Conservation (phyloP, 2,113 vertebrate genomes). For the Mesembrinibis cayennensis region DNA sequence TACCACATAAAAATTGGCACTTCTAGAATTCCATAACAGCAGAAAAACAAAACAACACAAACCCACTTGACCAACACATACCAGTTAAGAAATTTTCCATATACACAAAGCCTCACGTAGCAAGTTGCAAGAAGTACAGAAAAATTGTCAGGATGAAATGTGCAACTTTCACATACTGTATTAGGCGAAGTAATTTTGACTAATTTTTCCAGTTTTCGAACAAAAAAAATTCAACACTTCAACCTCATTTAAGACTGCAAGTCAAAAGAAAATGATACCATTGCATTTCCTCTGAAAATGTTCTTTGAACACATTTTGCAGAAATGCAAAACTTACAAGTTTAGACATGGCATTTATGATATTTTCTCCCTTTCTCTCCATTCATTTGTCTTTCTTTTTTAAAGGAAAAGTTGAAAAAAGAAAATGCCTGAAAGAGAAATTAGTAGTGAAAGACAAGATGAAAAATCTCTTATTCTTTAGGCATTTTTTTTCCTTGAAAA, state of each 20-base stretch:
- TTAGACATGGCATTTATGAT: not conserved
- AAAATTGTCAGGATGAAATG: not conserved
- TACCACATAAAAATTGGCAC: not conserved
- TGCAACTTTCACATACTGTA: not conserved
- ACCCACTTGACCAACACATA: not conserved
- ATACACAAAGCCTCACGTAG: not conserved
- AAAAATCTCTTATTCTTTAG: not conserved
- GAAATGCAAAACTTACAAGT: not conserved
- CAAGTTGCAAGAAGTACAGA: not conserved
- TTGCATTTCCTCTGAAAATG: not conserved
- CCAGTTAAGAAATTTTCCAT: not conserved
- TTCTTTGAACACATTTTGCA: not conserved
- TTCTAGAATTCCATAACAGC: not conserved
- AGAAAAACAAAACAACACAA: not conserved
- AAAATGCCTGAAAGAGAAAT: not conserved
- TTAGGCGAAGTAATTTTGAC: not conserved
- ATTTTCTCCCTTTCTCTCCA: not conserved
- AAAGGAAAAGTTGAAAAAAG: not conserved
- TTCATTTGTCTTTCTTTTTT: not conserved
- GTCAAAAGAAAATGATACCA: not conserved
- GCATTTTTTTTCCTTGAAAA: not conserved
- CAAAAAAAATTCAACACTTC: not conserved
- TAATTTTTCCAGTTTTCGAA: not conserved
- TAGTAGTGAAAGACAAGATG: not conserved
- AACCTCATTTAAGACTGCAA: not conserved